Evolutionary conservation across 2,797 vertebrate genomes (phyloP), one percentile per base, ranked within the genome.

Genomic region (Catharus ustulatus): DNA sequence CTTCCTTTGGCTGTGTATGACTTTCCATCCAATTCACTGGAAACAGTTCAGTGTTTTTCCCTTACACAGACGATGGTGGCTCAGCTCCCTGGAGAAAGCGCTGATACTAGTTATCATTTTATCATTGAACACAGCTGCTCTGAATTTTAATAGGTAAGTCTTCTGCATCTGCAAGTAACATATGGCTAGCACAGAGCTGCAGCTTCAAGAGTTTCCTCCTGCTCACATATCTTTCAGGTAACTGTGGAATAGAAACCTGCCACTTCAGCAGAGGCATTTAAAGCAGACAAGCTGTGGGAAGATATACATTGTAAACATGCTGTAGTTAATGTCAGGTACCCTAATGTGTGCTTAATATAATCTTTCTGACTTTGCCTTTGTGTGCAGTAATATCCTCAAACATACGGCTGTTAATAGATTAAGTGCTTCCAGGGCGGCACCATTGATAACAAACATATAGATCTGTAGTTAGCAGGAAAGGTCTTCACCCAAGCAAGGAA

Each of bases 101-200:
- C 72, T 78, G 88, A 64, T 93, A 62, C 49, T 74, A 71, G 87
- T 90, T 93, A 89, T 83, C 87, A 71, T 94, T 96, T 95, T 96
- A 87, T 85, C 85, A 87, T n/a, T 78, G 89, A 95, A 77, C 45
- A 78, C 93, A 97, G 89, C 68, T 96, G 89, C 90, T 95, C 90
- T 94, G 95, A 92, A 96, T 97, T 90, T 95, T 73, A 94, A 96
- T 91, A 93, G 75, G 67, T 72, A 77, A 68, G 66, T 69, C 49
- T 68, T 93, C 83, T 81, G 81, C 84, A 92, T 93, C 94, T 97
- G 81, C 75, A 85, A 93, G 86, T 87, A 92, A 81, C 95, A 95
- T 95, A 96, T 95, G 96, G 95, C 75, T 92, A 66, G 74, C 64
- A 62, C 30, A 62, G 84, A 87, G 92, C 76, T 73, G 83, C 64